Conservation (phyloP, 1,140 invertebrate genomes). For the Zaprionus nigranus region DNA sequence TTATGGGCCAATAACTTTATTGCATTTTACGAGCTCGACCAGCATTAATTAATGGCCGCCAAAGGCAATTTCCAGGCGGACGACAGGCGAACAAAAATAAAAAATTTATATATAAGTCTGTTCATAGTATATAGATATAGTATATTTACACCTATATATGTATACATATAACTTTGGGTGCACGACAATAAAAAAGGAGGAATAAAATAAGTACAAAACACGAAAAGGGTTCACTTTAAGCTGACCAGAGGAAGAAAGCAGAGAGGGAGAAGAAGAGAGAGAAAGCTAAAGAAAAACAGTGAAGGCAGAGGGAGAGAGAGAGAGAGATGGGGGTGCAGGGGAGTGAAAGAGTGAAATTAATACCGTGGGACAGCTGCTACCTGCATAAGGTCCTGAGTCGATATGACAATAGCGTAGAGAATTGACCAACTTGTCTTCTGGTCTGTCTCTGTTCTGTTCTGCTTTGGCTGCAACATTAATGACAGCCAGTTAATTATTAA, state of each 20-base stretch:
- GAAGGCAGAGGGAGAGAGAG: background rate
- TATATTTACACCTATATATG: background rate
- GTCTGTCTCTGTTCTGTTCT: background rate
- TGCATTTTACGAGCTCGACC: constrained; percentile 47
- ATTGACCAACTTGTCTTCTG: background rate
- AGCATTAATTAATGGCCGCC: constrained; percentile 49
- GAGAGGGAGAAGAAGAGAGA: background rate
- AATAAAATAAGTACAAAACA: constrained; percentile 6
- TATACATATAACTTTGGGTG: constrained; percentile 4
- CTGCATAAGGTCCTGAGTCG: background rate
- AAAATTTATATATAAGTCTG: background rate
- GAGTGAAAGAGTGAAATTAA: background rate
- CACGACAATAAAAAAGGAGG: constrained; percentile 1
- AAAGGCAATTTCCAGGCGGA: constrained; percentile 34
- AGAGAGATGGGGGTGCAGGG: background rate
- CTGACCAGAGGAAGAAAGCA: background rate
- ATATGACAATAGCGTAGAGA: constrained; percentile 6
- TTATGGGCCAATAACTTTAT: constrained; percentile 54
- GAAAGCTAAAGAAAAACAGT: background rate
- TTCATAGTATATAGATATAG: background rate
- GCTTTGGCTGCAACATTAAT: constrained; percentile 8
- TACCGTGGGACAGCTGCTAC: background rate
- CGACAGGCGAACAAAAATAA: constrained; percentile 7
- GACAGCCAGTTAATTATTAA: constrained; percentile 7
- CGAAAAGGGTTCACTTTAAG: background rate